These are phyloP conservation scores for Drosophila cardini DNA, from an alignment of 1,140 invertebrate species.

Conservation along the genomic window DNA sequence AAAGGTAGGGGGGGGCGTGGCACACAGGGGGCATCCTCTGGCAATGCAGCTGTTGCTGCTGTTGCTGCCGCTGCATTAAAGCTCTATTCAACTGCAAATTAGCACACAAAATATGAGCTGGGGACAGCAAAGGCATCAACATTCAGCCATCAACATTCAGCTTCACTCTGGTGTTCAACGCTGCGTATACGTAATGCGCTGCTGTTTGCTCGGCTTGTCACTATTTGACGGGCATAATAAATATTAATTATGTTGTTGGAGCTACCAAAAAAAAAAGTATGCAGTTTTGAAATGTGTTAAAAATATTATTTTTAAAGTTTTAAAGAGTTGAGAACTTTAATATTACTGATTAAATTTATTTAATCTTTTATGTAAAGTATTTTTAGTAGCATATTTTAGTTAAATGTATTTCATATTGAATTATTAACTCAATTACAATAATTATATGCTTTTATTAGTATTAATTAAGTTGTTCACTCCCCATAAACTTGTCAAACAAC, in stretches of 20 bases:
- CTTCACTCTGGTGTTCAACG: conserved; percentile 3
- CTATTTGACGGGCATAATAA: conserved; percentile 47
- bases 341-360: too few relatives aligned
- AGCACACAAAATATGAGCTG: conserved; percentile 61
- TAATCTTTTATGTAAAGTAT: too few relatives aligned
- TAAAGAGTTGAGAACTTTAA: too few relatives aligned
- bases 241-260: conserved; percentile 64
- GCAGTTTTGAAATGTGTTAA: not conserved
- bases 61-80: conserved; percentile 50
- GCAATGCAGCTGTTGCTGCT: conserved; percentile 49
- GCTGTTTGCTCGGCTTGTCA: conserved; percentile 1
- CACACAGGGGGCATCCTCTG: conserved; percentile 1
- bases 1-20: not conserved
- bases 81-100: conserved; percentile 75
- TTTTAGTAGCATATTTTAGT: too few relatives aligned
- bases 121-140: not conserved
- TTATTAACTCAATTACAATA: conserved; percentile 8
- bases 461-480: conserved; percentile 6
- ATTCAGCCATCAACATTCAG: conserved; percentile 10
- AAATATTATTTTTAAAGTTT: not conserved
- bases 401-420: too few relatives aligned
- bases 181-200: conserved; percentile 42
- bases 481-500: conserved; percentile 16
- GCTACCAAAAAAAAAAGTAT: conserved; percentile 24
- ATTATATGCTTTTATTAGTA: not conserved